phyloP scores from a whole-genome alignment of 2,797 vertebrate genomes.

The Mus minutoides region DNA sequence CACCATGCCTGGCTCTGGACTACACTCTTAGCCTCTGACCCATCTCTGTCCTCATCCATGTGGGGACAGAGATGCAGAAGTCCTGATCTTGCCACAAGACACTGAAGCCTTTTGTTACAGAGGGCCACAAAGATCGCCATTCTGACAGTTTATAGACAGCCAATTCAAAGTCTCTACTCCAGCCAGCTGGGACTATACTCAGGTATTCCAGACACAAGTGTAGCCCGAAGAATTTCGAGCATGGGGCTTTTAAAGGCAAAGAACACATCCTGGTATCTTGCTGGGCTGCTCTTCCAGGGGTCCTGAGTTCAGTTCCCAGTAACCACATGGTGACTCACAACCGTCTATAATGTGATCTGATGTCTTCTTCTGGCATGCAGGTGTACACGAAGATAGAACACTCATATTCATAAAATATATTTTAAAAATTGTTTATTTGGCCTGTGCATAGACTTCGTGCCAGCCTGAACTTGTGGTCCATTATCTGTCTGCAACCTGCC shows the following conservation, averaged over 20 bases:
- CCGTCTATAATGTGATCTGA: neutral
- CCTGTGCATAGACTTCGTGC: neutral
- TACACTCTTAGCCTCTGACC: neutral
- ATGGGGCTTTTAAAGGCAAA: neutral
- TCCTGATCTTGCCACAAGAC: too few species aligned
- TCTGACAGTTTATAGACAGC: neutral
- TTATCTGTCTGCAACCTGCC: neutral
- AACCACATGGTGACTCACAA: neutral
- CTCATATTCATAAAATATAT: neutral
- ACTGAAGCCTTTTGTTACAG: neutral
- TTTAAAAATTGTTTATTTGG: neutral
- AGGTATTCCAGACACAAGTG: neutral
- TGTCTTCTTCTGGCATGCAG: neutral
- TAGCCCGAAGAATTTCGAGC: neutral
- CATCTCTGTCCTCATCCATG: neutral
- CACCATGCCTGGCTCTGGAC: too few species aligned
- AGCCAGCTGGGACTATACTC: neutral
- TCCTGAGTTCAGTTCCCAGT: neutral
- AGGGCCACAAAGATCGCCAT: neutral
- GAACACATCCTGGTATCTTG: neutral
- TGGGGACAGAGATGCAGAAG: too few species aligned
- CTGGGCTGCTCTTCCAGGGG: neutral
- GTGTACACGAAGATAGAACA: neutral
- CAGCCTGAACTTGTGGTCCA: neutral
- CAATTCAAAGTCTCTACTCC: neutral